Conservation (phyloP, 2,888 invertebrate genomes). For the Desoria tigrina region DNA sequence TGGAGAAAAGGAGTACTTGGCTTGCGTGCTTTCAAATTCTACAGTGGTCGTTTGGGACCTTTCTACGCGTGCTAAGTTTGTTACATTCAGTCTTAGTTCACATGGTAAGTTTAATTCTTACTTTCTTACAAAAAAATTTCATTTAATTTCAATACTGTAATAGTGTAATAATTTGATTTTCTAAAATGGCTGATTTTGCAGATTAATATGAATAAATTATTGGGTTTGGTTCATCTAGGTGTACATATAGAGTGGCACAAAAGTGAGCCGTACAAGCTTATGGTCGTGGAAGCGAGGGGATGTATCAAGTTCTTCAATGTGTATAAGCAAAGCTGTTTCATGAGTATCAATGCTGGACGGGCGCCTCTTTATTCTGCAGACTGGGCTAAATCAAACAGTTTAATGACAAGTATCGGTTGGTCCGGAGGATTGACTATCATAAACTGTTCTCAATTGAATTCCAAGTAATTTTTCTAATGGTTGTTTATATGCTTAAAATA, state of each 20-base stretch:
- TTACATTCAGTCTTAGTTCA: background rate
- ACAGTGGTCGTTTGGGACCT: conserved; percentile 5
- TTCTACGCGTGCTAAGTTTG: background rate
- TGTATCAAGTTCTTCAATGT: conserved; percentile 29
- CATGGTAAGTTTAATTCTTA: background rate
- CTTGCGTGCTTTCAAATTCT: background rate
- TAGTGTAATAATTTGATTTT: no score
- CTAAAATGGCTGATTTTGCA: no score
- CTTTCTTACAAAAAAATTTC: no score
- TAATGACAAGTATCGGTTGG: conserved; percentile 22
- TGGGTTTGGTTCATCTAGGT: conserved; percentile 7
- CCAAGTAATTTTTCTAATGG: conserved; percentile 15
- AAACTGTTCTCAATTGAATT: conserved; percentile 22
- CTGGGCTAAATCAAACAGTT: conserved; percentile 23
- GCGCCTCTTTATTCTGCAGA: conserved; percentile 23
- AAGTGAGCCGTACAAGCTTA: conserved; percentile 28
- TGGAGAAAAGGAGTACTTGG: conserved; percentile 1
- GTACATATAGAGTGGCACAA: conserved; percentile 25
- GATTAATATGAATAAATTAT: background rate
- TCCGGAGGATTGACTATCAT: conserved; percentile 24
- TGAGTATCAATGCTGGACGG: conserved; percentile 19
- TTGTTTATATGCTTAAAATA: background rate
- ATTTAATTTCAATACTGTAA: no score
- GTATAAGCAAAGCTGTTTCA: conserved; percentile 24
- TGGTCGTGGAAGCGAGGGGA: conserved; percentile 26